Evolutionary conservation across 2,888 invertebrate species (phyloP), one percentile per base, ranked within the genome.

Genomic region (Lottia gigantea): DNA sequence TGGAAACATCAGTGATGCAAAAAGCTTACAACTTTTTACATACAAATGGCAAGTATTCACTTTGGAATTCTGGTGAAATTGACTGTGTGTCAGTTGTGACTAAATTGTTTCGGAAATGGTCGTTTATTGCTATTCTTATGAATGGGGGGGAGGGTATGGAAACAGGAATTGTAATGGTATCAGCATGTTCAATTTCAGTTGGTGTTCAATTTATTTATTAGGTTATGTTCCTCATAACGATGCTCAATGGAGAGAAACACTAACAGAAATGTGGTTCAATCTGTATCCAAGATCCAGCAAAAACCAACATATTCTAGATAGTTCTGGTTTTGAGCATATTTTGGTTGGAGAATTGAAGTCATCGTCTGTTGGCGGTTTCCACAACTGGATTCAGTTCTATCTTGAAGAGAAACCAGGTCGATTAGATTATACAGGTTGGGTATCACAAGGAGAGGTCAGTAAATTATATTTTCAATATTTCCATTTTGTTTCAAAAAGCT

Each of bases 311-410:
- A 92, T 92, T 85, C 92, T 94, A 26, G 94, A 96, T 73, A 96
- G 96, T 80, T 94, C 94, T 55, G 97, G 95, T 1, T 97, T 97
- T 85, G 97, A 97, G 88, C 97, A 97, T 84, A 92, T 96, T 26
- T 96, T 97, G 88, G 91, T 96, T 2, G 94, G 95, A 0, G 97
- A 97, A 91, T 26, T 78, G 82, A 40, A 83, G 87, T 72, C 85
- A 92, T 92, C 61, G 15, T 40, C 31, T 2, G 92, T 96, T 26
- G 93, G 89, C 86, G 96, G 96, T 14, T 90, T 97, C 76, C 97
- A 97, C 88, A 96, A 95, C 87, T 97, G 96, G 96, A 91, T 97
- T 47, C 95, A 94, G 88, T 95, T 94, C 82, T 91, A 92, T 69
- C 91, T 91, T 72, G 93, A 95, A 88, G 96, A 97, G 90, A 77